Evolutionary conservation across 2,113 vertebrate genomes (phyloP), one percentile per base, ranked within the genome.

Genomic region (Paratilapia polleni): DNA sequence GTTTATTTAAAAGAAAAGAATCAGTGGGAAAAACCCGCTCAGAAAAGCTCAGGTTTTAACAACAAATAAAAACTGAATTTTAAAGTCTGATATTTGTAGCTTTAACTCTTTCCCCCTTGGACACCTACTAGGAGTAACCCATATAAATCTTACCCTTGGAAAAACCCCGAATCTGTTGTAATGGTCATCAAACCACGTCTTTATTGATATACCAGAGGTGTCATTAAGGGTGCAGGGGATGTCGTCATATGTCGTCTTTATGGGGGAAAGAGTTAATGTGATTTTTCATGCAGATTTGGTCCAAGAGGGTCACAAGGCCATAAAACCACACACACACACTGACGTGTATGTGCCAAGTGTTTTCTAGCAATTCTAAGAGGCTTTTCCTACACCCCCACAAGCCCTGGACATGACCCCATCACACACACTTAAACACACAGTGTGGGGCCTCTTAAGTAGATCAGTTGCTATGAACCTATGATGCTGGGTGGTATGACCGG

Each of bases 401-500:
- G 88, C 80, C 88, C 91, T 57, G 85, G 85, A 91, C 84, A 79
- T 89, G 92, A 95, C 92, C 92, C 90, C 81, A 74, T 87, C 90
- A 82, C 90, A 90, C 90, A 91, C 84, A 88, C 83, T 49, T 84
- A 28, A 79, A 52, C 77, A 80, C 82, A 59, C 28, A 28, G 68
- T 31, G 26, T 43, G 80, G 81, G 89, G 90, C 92, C 93, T 85
- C 90, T 79, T 94, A 94, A 95, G 89, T 88, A 91, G 93, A 93
- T 95, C 93, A 92, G 91, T 89, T 90, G 91, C 88, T 89, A 89
- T 91, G 92, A 92, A 92, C 91, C 93, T 93, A 84, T 92, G 87
- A 86, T 77, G 73, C 91, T 85, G 87, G 93, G 91, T 91, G 91
- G 93, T 84, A 74, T 88, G 92, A 92, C 92, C 91, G 74, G 64